Base-by-base conservation (phyloP, 1,140 invertebrate species). In the Leptopilina boulardi region DNA sequence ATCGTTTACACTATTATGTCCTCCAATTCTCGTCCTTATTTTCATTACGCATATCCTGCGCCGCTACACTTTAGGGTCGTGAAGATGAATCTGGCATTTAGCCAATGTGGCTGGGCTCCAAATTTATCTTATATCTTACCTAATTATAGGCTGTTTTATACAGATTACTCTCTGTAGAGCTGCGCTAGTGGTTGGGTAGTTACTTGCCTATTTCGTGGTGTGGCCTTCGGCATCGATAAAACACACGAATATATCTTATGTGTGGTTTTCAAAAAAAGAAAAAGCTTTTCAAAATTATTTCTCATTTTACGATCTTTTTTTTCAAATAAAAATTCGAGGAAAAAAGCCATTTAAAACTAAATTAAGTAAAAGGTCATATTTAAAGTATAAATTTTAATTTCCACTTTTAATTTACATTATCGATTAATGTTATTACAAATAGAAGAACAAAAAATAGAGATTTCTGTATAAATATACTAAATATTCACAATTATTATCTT, bases 71-170 rank as follows among this genome's bases (percentile, higher is more conserved):
- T 77, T 83, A 79, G 78, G 79, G 76, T 78, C 82, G 79, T 80
- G 77, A 87, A 85, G 84, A 86, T 85, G 82, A 89, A 86, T 82
- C 81, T 90, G 89, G 89, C 89, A 72, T 70, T 13, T 30, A 54
- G 86, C 89, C 89, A 91, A 87, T 83, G 87, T 91, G 89, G 89
- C 89, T 83, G 76, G 83, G 84, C 86, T 91, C 89, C 89, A 90
- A 91, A 89, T 89, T 90, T 89, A 88, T 89, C 89, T 90, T 89
- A 87, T 86, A 90, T 87, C 88, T 87, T 89, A 90, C 89, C 89
- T 89, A 89, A 89, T 89, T 89, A 88, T 88, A 87, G 83, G 84
- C 86, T 85, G 84, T 87, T 89, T 88, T 88, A 89, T 88, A 87
- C 86, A 88, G 84, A 83, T 83, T 83, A 80, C 79, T 82, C 79